phyloP scores from a whole-genome alignment of 2,113 vertebrate genomes.

The Xenopus tropicalis region DNA sequence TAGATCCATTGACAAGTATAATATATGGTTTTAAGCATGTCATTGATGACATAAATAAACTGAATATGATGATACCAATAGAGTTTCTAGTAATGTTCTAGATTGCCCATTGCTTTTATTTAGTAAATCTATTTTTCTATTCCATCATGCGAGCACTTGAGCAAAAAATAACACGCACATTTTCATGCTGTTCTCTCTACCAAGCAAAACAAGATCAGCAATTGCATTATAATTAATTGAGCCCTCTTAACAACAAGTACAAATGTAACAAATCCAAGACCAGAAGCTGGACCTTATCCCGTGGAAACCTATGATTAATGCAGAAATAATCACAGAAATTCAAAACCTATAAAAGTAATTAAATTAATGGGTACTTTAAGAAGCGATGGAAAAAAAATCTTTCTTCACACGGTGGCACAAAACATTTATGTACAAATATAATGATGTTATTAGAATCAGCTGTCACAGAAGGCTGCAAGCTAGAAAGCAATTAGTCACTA shows the following conservation, averaged over 20 bases:
- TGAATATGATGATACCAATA: no score
- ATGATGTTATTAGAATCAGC: constrained; percentile 3
- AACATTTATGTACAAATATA: constrained; percentile 36
- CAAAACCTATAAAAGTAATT: constrained; percentile 22
- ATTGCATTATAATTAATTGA: not conserved
- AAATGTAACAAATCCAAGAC: constrained; percentile 14
- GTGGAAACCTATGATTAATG: not conserved
- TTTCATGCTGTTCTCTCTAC: not conserved
- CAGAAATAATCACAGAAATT: constrained; percentile 16
- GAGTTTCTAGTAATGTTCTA: no score
- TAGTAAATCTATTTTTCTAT: not conserved
- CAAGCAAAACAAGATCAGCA: constrained; percentile 5
- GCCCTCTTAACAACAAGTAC: not conserved
- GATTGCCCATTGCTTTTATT: no score
- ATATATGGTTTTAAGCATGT: no score
- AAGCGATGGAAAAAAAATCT: not conserved
- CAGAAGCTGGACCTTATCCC: not conserved
- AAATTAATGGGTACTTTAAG: constrained; percentile 21
- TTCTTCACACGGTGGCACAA: constrained; percentile 2
- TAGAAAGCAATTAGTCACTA: constrained; percentile 29
- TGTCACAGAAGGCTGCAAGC: not conserved
- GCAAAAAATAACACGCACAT: not conserved
- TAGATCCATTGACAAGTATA: no score
- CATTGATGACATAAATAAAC: no score
- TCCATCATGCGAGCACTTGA: not conserved